Evolutionary conservation across 2,113 vertebrate species (phyloP).

Genomic region (Fulica atra): DNA sequence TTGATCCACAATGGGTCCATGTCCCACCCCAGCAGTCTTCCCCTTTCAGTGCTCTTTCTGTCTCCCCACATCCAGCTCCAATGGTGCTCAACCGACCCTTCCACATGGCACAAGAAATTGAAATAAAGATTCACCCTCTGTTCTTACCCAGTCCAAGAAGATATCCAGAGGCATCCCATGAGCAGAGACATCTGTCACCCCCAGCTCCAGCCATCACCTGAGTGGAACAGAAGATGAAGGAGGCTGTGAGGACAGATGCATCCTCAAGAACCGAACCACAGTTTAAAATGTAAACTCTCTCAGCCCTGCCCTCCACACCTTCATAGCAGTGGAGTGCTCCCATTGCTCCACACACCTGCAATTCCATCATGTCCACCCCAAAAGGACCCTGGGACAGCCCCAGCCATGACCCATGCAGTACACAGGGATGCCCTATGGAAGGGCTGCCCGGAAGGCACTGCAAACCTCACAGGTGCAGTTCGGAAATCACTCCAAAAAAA

Average conservation of each 20-base stretch:
- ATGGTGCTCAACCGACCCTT: neutral
- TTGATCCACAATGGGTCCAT: neutral
- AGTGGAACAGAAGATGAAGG: neutral
- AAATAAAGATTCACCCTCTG: neutral
- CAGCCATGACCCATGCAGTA: accelerated
- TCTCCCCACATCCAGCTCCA: neutral
- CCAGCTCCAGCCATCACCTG: neutral
- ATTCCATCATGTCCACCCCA: neutral
- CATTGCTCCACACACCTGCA: accelerated
- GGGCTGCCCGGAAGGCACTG: neutral
- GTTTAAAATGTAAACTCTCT: neutral
- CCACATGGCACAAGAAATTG: neutral
- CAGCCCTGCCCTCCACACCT: neutral
- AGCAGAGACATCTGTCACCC: neutral
- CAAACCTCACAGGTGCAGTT: neutral
- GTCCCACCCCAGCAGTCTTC: neutral
- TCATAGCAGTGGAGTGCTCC: neutral
- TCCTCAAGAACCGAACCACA: neutral
- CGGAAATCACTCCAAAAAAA: neutral
- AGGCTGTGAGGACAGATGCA: neutral
- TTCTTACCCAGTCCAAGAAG: neutral
- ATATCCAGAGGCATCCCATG: neutral
- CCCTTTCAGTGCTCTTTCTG: neutral
- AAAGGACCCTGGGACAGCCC: neutral
- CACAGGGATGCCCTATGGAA: neutral